Evolutionary conservation across 1,140 invertebrate genomes (phyloP).

Genomic region (Gyrodactylus salaris): DNA sequence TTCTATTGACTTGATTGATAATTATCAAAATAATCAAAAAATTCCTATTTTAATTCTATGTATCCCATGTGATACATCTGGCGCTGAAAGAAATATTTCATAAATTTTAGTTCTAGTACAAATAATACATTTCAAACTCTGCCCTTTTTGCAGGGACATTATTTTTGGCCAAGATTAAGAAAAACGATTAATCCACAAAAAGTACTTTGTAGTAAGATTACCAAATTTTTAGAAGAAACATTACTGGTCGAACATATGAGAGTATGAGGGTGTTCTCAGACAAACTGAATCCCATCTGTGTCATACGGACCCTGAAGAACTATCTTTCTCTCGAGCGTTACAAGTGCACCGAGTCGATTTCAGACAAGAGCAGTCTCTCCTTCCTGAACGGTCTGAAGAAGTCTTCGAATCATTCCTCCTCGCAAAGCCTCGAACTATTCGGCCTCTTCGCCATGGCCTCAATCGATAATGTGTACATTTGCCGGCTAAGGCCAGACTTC

Average conservation of each 20-base stretch:
- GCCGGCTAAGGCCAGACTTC: not conserved
- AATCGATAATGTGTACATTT: not conserved
- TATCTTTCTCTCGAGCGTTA: not conserved
- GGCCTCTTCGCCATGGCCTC: not conserved
- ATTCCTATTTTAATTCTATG: no score
- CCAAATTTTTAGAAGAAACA: not conserved
- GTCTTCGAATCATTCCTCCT: not conserved
- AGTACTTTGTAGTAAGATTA: no score
- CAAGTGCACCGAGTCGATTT: not conserved
- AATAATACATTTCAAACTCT: no score
- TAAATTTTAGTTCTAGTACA: no score
- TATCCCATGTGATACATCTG: no score
- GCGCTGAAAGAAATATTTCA: no score
- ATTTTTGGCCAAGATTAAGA: no score
- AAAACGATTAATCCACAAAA: no score
- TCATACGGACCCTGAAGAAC: not conserved
- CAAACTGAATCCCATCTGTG: not conserved
- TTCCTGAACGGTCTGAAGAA: not conserved
- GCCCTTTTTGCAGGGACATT: no score
- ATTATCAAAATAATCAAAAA: no score
- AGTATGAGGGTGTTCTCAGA: not conserved
- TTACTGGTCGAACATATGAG: not conserved
- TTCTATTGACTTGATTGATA: no score
- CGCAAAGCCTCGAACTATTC: not conserved
- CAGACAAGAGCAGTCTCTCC: not conserved